These are phyloP conservation scores for Trachythela sp. DNA, from an alignment of 64 coral and sea anemone genomes.

Conservation along the genomic window DNA sequence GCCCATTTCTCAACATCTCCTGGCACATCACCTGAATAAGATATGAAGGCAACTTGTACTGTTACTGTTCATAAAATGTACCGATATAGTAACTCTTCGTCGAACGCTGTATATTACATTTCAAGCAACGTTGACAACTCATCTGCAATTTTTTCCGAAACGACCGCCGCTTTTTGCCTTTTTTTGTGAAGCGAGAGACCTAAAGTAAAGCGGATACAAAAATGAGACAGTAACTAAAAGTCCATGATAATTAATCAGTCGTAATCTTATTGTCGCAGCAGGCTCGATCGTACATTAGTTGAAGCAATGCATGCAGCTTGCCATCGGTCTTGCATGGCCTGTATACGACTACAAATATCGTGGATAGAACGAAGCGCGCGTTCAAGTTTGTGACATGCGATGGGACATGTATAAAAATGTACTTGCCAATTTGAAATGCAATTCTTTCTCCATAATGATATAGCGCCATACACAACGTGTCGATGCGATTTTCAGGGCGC, in stretches of 20 bases:
- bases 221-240: too few relatives aligned
- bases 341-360: background rate
- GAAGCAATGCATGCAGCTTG: too few relatives aligned
- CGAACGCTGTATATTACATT: background rate
- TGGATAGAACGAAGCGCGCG: background rate
- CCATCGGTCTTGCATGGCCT: background rate
- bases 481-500: background rate
- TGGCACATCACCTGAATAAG: background rate
- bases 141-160: background rate
- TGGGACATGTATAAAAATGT: too few relatives aligned
- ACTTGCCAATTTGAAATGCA: too few relatives aligned
- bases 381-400: too few relatives aligned
- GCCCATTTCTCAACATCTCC: background rate
- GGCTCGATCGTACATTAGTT: background rate
- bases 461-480: background rate
- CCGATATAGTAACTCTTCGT: background rate
- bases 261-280: background rate
- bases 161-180: background rate
- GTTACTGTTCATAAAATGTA: background rate
- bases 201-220: background rate
- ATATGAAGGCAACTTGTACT: background rate
- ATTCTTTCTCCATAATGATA: conserved; percentile 20
- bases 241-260: background rate
- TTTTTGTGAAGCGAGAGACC: background rate
- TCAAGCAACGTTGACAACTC: background rate